Conservation (phyloP, 1,140 invertebrate species). For the Zeugodacus cucurbitae region DNA sequence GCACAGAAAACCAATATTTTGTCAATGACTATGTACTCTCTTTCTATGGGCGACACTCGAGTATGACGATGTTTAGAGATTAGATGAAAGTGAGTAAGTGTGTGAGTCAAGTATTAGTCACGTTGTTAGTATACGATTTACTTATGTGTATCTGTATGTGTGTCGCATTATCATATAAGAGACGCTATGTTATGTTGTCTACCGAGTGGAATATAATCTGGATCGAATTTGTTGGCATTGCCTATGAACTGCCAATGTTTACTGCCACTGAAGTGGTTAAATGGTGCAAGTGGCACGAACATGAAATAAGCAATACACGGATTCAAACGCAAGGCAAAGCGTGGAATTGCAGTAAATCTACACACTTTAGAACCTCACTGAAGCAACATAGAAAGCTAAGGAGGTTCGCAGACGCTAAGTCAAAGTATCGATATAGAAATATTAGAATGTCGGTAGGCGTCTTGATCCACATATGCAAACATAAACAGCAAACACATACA, state of each 20-base stretch:
- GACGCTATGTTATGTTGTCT: not conserved
- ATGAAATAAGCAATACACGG: not conserved
- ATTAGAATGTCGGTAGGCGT: not conserved
- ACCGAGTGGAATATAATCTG: not conserved
- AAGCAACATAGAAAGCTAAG: not conserved
- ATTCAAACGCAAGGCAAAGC: not conserved
- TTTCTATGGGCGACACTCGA: not conserved
- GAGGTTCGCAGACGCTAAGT: not conserved
- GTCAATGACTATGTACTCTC: not conserved
- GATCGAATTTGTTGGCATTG: conserved; percentile 29
- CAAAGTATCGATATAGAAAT: not conserved
- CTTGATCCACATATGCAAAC: not conserved
- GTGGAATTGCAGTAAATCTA: not conserved
- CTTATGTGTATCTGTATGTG: not conserved
- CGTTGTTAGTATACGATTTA: not conserved
- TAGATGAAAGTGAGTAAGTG: not conserved
- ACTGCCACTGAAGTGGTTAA: not conserved
- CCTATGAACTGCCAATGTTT: not conserved
- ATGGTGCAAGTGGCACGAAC: not conserved
- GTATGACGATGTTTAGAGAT: conserved; percentile 14
- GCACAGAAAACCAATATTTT: conserved; percentile 20
- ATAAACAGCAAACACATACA: not conserved
- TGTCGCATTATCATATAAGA: not conserved
- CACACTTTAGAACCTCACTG: not conserved
- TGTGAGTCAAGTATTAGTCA: conserved; percentile 4